Base-by-base conservation (phyloP, 2,888 invertebrate genomes). In the Micoletzkya japonica region DNA sequence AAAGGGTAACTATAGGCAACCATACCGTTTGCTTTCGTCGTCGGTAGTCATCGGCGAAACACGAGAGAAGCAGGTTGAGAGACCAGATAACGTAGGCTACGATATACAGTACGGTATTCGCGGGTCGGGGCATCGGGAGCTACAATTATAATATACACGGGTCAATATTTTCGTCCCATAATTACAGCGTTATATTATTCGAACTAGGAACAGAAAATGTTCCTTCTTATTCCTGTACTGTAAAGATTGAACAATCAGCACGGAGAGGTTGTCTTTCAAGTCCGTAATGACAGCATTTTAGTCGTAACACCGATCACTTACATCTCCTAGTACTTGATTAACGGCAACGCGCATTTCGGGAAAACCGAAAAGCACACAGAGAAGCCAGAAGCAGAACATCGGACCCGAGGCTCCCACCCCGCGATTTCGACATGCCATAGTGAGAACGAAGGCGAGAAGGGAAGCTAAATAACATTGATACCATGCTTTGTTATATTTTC, bases 331-430 rank as follows among this genome's bases (percentile, higher is more conserved):
- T n/a, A 52, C 14, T 26, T 60, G 24, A n/a, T 60, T 60, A 1
- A 56, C 4, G 1, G 59, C 26, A 61, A 54, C 73, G n/a, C 71
- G 50, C 30, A 72, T 57, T 57, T 77, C 77, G 4, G 75, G 75
- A 14, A 74, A 66, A 14, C 77, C 77, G 34, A 73, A 76, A 6
- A 79, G 32, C 2, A 75, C 73, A 24, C 6, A 54, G 60, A 84
- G 66, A 10, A 79, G 50, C 82, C 82, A 85, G 70, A 77, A 84
- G 52, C 77, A 73, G 61, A 81, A 84, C 17, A 84, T 72, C 6
- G 82, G 81, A 34, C 84, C 84, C 6, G 84, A 85, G 7, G 84
- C 77, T 26, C 81, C 75, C n/a, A 84, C 67, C 32, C 84, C 84
- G 52, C 81, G 70, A 64, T 82, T 82, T 37, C 79, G 72, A 37